Evolutionary conservation across 2,797 vertebrate genomes (phyloP), one percentile per base, ranked within the genome.

Genomic region (Stomatorhinus walkeri): DNA sequence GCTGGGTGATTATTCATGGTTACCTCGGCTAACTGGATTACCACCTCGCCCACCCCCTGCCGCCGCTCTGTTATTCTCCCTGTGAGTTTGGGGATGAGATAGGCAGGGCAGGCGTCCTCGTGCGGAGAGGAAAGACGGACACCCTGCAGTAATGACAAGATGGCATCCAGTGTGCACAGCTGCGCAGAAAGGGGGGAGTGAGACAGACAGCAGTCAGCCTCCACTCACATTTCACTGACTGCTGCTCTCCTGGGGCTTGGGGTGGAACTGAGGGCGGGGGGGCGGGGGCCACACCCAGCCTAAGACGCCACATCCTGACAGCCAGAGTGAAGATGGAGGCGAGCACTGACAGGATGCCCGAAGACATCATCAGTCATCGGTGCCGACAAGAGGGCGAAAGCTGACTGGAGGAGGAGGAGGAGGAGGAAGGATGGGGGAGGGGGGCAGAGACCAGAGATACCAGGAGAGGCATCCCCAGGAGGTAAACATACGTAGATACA

Each of bases 21-120:
- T 95, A 96, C 95, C 94, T 94, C 93, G 92, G 90, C 93, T 95
- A 96, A 96, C 94, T 93, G 93, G 94, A 96, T 96, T 96, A 96
- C 92, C 90, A 91, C 89, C 92, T 92, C 68, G 1, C 91, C 61
- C 92, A 91, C 92, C 92, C 91, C 61, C 89, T 22, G 36, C 36
- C 22, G 24, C 24, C 51, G 19, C 36, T 83, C 87, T 56, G 85
- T 54, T 32, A 64, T 89, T 79, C 90, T 87, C 76, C 89, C 28
- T 22, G 32, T 22, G 40, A 54, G 32, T 61, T 14, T 19, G 56
- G 56, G 52, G 32, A 14, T 54, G 85, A 43, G 14, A 52, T 16
- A 8, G 52, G n/a, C 24, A 36, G 46, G n/a, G 46, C 46, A 46
- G 81, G 8, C 10, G 32, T 64, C 88, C 16, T 72, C 46, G n/a